Conservation (phyloP, 2,888 invertebrate species). For the Salticus scenicus region DNA sequence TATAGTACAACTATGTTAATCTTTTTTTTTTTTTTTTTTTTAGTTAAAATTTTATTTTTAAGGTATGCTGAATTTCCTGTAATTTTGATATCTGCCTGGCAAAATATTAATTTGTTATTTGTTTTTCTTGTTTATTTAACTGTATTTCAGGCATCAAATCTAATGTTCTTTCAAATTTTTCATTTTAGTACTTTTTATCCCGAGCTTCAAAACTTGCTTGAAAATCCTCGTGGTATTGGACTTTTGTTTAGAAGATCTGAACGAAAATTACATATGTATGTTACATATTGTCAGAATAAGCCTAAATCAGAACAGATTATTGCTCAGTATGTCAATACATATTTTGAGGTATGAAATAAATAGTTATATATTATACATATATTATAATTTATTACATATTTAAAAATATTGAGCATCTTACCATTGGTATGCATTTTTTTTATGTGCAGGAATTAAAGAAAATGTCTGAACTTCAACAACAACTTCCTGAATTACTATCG, state of each 20-base stretch:
- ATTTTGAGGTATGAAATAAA: constrained; percentile 84
- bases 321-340: constrained; percentile 90
- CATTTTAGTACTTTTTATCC: constrained; percentile 87
- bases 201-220: constrained; percentile 89
- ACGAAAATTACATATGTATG: constrained; percentile 95
- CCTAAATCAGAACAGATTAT: constrained; percentile 99
- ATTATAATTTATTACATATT: neutral
- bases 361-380: neutral
- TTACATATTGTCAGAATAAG: constrained; percentile 98
- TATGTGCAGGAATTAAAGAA: constrained; percentile 85
- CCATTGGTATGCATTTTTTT: too few relatives aligned
- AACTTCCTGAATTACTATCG: constrained; percentile 94
- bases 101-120: too few relatives aligned
- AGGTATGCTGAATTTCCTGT: too few relatives aligned
- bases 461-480: constrained; percentile 93
- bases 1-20: too few relatives aligned
- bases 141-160: too few relatives aligned
- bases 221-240: constrained; percentile 90
- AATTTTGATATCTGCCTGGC: too few relatives aligned
- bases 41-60: too few relatives aligned
- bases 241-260: constrained; percentile 82
- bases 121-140: too few relatives aligned
- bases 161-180: too few relatives aligned
- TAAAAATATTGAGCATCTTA: too few relatives aligned
- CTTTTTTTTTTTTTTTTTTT: too few relatives aligned